Conservation (phyloP, 2,888 invertebrate species). For the Pardosa pseudoannulata region DNA sequence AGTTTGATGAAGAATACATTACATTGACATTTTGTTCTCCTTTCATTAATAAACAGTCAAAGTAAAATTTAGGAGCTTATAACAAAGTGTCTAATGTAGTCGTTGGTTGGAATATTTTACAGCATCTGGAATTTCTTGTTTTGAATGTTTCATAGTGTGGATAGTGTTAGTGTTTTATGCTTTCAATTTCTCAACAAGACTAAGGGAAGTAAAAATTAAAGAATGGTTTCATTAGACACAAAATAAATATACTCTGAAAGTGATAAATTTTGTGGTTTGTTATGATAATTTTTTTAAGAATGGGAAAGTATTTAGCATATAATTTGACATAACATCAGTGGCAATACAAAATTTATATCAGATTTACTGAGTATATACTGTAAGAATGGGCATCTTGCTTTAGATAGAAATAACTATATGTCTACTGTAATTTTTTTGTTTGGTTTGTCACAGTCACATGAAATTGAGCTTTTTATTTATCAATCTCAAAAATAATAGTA, state of each 20-base stretch:
- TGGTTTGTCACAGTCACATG: neutral
- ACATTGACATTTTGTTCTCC: neutral
- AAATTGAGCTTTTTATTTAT: neutral
- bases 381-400: neutral
- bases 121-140: neutral
- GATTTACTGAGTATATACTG: neutral
- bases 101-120: neutral
- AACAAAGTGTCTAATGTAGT: neutral
- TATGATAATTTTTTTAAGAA: neutral
- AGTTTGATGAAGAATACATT: neutral
- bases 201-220: neutral
- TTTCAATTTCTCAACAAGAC: neutral
- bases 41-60: neutral
- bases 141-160: neutral
- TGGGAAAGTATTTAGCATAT: neutral
- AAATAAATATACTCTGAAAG: neutral
- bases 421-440: neutral
- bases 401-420: neutral
- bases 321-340: neutral
- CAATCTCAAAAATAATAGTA: neutral
- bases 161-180: neutral
- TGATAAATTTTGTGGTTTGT: neutral
- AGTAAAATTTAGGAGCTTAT: neutral
- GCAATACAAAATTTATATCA: neutral
- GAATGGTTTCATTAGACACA: neutral